Evolutionary conservation across 2,888 invertebrate species (phyloP).

Genomic region (Pyrgus malvae): DNA sequence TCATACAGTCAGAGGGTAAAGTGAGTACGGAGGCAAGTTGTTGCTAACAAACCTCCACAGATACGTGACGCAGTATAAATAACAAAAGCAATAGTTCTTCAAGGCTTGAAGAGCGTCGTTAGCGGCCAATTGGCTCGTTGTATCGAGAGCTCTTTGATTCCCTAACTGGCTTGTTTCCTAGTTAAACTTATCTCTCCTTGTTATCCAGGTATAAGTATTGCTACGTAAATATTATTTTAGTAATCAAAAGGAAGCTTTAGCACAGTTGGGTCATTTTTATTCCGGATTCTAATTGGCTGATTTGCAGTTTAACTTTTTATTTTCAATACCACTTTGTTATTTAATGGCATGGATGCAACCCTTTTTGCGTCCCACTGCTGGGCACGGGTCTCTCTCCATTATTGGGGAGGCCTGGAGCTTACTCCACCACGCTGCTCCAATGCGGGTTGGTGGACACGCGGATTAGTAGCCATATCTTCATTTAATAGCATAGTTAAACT

Average conservation of each 20-base stretch:
- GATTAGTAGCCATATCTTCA: too few relatives aligned
- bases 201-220: conserved; percentile 18
- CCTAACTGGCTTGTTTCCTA: conserved; percentile 19
- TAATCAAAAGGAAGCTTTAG: background rate
- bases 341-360: too few relatives aligned
- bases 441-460: too few relatives aligned
- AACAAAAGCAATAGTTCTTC: conserved; percentile 39
- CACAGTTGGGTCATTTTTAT: background rate
- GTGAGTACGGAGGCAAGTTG: background rate
- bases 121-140: conserved; percentile 58
- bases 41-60: conserved; percentile 28
- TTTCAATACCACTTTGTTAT: too few relatives aligned
- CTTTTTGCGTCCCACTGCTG: too few relatives aligned
- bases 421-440: too few relatives aligned
- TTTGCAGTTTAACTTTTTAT: too few relatives aligned
- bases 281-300: background rate
- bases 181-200: conserved; percentile 26
- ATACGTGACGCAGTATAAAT: conserved; percentile 35
- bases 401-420: too few relatives aligned
- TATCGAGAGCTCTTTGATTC: conserved; percentile 43
- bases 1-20: background rate
- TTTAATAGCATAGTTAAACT: too few relatives aligned
- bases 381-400: too few relatives aligned
- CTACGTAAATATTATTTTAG: background rate
- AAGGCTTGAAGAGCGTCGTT: conserved; percentile 44